Percentiles rank a stretch among this genome's conserved stretches.
These are phyloP conservation scores for Ceyx melanurus DNA, from an alignment of 2,113 vertebrate species.

Conservation along the genomic window DNA sequence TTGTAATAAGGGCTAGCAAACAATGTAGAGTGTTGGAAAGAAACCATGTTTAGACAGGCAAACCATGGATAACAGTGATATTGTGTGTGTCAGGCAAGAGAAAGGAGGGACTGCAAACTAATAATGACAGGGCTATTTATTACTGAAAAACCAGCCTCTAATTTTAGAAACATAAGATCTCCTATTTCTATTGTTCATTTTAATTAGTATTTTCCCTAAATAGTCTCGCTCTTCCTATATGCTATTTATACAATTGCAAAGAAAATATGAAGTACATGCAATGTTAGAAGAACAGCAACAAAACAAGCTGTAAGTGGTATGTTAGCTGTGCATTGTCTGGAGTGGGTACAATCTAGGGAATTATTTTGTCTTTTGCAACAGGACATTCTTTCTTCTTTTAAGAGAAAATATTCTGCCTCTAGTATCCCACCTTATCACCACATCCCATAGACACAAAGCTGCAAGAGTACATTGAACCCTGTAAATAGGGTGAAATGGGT, in stretches of 20 bases:
- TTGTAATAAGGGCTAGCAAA: conserved; percentile 63
- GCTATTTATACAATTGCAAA: conserved; percentile 75
- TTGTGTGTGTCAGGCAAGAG: conserved; percentile 60
- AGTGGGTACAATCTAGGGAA: neutral
- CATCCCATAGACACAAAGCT: neutral
- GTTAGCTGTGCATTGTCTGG: conserved; percentile 57
- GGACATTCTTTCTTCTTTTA: neutral
- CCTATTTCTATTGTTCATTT: conserved; percentile 77
- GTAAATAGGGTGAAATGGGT: neutral
- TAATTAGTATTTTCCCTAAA: conserved; percentile 83
- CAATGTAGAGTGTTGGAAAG: conserved; percentile 48
- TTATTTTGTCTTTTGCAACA: conserved; percentile 1
- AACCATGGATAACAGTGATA: conserved; percentile 63
- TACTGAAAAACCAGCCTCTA: conserved; percentile 75
- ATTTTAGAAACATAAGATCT: conserved; percentile 77
- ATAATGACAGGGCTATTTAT: conserved; percentile 76
- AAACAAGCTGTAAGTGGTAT: conserved; percentile 10
- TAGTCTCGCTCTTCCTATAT: conserved; percentile 71
- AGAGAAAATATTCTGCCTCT: neutral
- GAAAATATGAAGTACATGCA: conserved; percentile 71
- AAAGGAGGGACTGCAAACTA: conserved; percentile 66
- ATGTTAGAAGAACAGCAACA: conserved; percentile 61
- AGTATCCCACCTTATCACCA: neutral
- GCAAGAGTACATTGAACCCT: neutral
- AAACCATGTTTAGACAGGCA: conserved; percentile 75